phyloP scores from a whole-genome alignment of 2,888 invertebrate genomes.

The Thecocarcelia acutangulata region DNA sequence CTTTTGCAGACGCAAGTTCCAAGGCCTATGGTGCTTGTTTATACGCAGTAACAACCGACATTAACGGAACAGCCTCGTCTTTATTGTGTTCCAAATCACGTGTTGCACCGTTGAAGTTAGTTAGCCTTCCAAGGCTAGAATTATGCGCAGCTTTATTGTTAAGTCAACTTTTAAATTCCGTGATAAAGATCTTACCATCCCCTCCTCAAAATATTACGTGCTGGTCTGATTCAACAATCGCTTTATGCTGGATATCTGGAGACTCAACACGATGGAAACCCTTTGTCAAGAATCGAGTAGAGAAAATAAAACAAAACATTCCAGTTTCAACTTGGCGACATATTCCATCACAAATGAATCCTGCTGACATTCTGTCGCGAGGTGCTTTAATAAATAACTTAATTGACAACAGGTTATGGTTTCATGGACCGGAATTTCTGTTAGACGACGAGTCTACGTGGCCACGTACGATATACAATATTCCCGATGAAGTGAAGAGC shows the following conservation, averaged over 20 bases:
- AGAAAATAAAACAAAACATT: constrained; percentile 25
- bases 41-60: constrained; percentile 18
- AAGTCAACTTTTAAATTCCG: constrained; percentile 26
- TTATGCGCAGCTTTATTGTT: constrained; percentile 37
- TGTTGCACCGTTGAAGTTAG: constrained; percentile 46
- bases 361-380: constrained; percentile 26
- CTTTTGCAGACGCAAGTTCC: constrained; percentile 53
- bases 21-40: constrained; percentile 61
- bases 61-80: not conserved
- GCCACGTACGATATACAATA: not conserved
- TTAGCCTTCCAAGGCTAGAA: constrained; percentile 43
- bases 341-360: constrained; percentile 21
- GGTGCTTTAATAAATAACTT: not conserved
- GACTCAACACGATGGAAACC: constrained; percentile 19
- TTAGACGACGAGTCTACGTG: constrained; percentile 6
- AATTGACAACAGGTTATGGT: constrained; percentile 30
- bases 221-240: constrained; percentile 41
- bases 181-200: constrained; percentile 12
- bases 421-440: constrained; percentile 33
- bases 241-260: constrained; percentile 33
- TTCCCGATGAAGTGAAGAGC: not conserved
- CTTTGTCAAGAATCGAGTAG: constrained; percentile 28
- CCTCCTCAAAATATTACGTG: constrained; percentile 10
- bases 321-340: constrained; percentile 1
- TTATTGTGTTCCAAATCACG: constrained; percentile 49